Percentiles rank a stretch among this genome's conserved stretches.
Evolutionary conservation across 1,140 invertebrate species (phyloP).

Genomic region (Copidosoma floridanum): DNA sequence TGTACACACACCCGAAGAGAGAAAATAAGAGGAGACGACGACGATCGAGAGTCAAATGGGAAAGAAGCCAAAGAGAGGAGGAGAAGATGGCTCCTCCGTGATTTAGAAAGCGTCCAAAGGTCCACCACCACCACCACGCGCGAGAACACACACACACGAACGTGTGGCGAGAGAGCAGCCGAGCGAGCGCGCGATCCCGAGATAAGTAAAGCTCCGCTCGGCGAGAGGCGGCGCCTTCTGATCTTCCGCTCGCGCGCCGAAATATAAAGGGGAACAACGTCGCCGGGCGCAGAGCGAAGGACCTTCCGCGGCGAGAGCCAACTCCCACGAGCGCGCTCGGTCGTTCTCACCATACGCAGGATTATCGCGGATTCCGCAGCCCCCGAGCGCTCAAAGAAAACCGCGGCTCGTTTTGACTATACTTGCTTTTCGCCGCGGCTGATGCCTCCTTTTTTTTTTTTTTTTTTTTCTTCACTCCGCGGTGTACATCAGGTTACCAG

Average conservation of each 20-base stretch:
- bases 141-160: slow-evolving; percentile 17
- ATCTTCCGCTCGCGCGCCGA: slow-evolving; percentile 35
- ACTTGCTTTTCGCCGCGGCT: too few relatives aligned
- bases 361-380: slow-evolving; percentile 25
- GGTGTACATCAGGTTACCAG: too few relatives aligned
- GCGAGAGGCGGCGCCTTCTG: slow-evolving; percentile 27
- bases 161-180: slow-evolving; percentile 17
- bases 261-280: slow-evolving; percentile 37
- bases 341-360: slow-evolving; percentile 9
- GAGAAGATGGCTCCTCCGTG: slow-evolving; percentile 27
- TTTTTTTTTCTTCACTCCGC: neutral
- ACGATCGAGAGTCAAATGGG: too few relatives aligned
- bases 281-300: too few relatives aligned
- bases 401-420: too few relatives aligned
- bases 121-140: slow-evolving; percentile 16
- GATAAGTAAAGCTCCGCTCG: slow-evolving; percentile 36
- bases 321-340: slow-evolving; percentile 31
- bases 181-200: slow-evolving; percentile 40
- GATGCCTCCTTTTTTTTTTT: neutral
- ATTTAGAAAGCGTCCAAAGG: slow-evolving; percentile 42
- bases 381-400: slow-evolving; percentile 30
- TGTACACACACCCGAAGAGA: too few relatives aligned
- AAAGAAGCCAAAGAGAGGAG: too few relatives aligned
- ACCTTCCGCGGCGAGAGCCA: slow-evolving; percentile 32
- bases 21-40: too few relatives aligned